Conservation (phyloP, 2,888 invertebrate species). For the Drosophila mercatorum region DNA sequence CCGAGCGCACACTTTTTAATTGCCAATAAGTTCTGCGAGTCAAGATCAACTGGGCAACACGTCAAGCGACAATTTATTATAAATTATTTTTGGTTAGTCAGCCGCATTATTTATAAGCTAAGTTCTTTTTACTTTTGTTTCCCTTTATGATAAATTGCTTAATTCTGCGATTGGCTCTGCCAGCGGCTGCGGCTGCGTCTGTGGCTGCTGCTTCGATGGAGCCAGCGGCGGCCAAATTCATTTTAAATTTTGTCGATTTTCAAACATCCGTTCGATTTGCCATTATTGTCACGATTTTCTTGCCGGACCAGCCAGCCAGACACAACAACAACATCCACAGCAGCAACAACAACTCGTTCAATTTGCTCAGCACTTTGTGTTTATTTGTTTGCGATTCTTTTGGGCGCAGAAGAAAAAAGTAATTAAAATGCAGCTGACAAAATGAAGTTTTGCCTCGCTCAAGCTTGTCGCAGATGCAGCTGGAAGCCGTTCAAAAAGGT, state of each 20-base stretch:
- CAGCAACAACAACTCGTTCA: constrained; percentile 22
- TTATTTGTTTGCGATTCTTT: constrained; percentile 33
- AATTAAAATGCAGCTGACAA: constrained; percentile 73
- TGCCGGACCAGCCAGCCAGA: constrained; percentile 56
- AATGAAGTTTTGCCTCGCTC: constrained; percentile 45
- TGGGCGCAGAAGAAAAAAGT: constrained; percentile 37
- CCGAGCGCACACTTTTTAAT: constrained; percentile 37
- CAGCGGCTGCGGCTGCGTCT: constrained; percentile 2
- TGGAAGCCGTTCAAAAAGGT: background rate
- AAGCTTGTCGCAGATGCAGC: constrained; percentile 23
- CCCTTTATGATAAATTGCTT: constrained; percentile 68
- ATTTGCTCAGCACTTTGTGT: constrained; percentile 34
- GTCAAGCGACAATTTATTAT: constrained; percentile 77
- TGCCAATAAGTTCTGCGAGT: constrained; percentile 65
- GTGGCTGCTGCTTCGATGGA: constrained; percentile 1
- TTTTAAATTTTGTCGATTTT: constrained; percentile 64
- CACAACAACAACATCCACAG: constrained; percentile 40
- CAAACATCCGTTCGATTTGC: constrained; percentile 74
- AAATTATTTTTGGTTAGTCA: constrained; percentile 44
- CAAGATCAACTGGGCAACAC: constrained; percentile 57
- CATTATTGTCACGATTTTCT: constrained; percentile 77
- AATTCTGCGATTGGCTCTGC: constrained; percentile 34
- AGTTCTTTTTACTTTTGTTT: constrained; percentile 46
- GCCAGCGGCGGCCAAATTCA: constrained; percentile 32
- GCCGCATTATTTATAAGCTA: constrained; percentile 45